Conservation (phyloP, 2,888 invertebrate species). For the Drosophila mimetica region DNA sequence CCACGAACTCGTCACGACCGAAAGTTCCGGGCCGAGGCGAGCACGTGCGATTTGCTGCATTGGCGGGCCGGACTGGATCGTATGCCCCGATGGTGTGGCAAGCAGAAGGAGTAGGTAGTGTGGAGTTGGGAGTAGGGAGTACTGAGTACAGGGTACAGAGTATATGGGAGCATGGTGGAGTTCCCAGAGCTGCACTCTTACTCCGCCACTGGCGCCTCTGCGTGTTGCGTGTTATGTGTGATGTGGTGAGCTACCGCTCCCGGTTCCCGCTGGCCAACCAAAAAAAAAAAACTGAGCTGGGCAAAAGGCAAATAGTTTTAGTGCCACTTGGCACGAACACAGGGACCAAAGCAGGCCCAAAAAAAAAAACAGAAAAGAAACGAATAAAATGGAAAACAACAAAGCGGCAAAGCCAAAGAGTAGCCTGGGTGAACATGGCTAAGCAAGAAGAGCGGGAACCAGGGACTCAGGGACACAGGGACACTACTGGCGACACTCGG, state of each 20-base stretch:
- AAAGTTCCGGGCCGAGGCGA: conserved; percentile 28
- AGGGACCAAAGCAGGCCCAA: conserved; percentile 56
- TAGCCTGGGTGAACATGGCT: conserved; percentile 67
- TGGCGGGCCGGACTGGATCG: conserved; percentile 18
- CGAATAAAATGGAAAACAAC: conserved; percentile 6
- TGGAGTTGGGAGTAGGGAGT: too few species aligned
- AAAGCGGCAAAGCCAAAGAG: conserved; percentile 43
- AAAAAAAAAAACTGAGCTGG: conserved; percentile 31
- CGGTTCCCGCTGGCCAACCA: conserved; percentile 19
- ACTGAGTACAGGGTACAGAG: too few species aligned
- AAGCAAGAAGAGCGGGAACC: conserved; percentile 41
- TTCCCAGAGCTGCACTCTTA: conserved; percentile 4
- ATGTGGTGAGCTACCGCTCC: conserved; percentile 21
- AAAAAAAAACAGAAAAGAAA: conserved; percentile 1
- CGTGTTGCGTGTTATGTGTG: conserved; percentile 31
- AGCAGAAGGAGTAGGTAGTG: too few species aligned
- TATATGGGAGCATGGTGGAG: too few species aligned
- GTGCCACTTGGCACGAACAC: conserved; percentile 80
- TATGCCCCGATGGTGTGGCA: background rate
- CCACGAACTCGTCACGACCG: conserved; percentile 12
- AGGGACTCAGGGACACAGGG: conserved; percentile 20
- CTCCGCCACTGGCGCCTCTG: conserved; percentile 10
- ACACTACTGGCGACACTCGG: conserved; percentile 60
- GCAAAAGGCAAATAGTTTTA: conserved; percentile 75
- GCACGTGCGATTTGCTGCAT: conserved; percentile 50